A percentile compares a stretch with the other conserved stretches of the same genome.
These are phyloP conservation scores for Oscheius sp. DNA, from an alignment of 1,140 invertebrate species.

Conservation along the genomic window DNA sequence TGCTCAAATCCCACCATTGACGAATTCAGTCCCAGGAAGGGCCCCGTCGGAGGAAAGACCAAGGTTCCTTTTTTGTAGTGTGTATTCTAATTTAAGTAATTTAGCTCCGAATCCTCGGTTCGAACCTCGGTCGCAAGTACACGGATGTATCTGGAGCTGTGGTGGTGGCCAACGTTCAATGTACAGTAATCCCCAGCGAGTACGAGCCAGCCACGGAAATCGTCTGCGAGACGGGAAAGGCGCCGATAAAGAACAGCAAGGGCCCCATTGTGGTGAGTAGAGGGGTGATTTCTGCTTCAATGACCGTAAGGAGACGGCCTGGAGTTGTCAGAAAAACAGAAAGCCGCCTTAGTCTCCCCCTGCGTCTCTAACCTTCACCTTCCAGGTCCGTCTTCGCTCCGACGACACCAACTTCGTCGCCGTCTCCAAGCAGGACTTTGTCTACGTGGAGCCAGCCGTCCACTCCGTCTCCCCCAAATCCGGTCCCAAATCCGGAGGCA, in stretches of 20 bases:
- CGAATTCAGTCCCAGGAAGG: slow-evolving; percentile 82
- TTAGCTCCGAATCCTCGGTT: neutral
- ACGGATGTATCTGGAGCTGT: slow-evolving; percentile 87
- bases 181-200: slow-evolving; percentile 72
- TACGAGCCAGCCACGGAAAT: slow-evolving; percentile 51
- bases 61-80: neutral
- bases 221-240: slow-evolving; percentile 51
- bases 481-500: slow-evolving; percentile 89
- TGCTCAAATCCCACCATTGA: slow-evolving; percentile 54
- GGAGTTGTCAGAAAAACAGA: too few relatives aligned
- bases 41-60: slow-evolving; percentile 79
- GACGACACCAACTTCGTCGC: slow-evolving; percentile 49
- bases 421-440: slow-evolving; percentile 51
- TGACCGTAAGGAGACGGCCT: too few relatives aligned
- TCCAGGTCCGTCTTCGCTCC: slow-evolving; percentile 22
- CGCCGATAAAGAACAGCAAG: slow-evolving; percentile 17
- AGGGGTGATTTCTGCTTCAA: neutral
- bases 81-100: neutral
- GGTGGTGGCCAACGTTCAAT: slow-evolving; percentile 82
- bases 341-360: too few relatives aligned
- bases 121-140: slow-evolving; percentile 75
- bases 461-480: slow-evolving; percentile 62
- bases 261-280: slow-evolving; percentile 10
- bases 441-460: slow-evolving; percentile 54
- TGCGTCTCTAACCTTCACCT: too few relatives aligned